Evolutionary conservation across 2,888 invertebrate species (phyloP).

Genomic region (Amblyteles armatorius): DNA sequence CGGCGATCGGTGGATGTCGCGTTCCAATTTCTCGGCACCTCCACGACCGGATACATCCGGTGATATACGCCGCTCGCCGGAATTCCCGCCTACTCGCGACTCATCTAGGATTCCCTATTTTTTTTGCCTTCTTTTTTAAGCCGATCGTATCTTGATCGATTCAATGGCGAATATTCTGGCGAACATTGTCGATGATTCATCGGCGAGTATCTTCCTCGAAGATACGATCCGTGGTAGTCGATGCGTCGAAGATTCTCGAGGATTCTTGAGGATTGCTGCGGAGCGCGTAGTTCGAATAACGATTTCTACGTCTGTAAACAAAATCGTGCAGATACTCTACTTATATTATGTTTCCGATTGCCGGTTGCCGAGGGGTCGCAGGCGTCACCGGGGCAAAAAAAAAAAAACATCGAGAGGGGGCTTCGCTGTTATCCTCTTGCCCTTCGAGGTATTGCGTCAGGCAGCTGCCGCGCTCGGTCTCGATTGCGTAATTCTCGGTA

Average conservation of each 20-base stretch:
- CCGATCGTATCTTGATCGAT: neutral
- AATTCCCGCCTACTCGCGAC: neutral
- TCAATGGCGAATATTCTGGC: neutral
- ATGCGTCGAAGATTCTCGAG: neutral
- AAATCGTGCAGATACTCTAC: neutral
- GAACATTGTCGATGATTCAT: neutral
- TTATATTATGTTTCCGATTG: neutral
- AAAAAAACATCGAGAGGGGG: constrained; percentile 4
- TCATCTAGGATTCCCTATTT: no score
- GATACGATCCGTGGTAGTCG: neutral
- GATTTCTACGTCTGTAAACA: neutral
- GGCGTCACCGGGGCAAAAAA: neutral
- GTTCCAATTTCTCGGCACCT: constrained; percentile 62
- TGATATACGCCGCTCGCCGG: neutral
- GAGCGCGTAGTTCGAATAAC: neutral
- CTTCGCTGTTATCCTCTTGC: constrained; percentile 50
- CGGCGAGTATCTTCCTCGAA: neutral
- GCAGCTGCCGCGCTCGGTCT: constrained; percentile 56
- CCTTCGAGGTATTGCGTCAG: constrained; percentile 61
- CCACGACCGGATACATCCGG: constrained; percentile 46
- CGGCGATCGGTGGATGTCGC: constrained; percentile 59
- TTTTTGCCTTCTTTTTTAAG: neutral
- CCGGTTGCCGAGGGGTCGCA: constrained; percentile 28
- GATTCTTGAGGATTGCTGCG: neutral
- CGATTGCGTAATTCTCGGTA: constrained; percentile 56